Conservation (phyloP, 2,888 invertebrate genomes). For the Tipula helvola region DNA sequence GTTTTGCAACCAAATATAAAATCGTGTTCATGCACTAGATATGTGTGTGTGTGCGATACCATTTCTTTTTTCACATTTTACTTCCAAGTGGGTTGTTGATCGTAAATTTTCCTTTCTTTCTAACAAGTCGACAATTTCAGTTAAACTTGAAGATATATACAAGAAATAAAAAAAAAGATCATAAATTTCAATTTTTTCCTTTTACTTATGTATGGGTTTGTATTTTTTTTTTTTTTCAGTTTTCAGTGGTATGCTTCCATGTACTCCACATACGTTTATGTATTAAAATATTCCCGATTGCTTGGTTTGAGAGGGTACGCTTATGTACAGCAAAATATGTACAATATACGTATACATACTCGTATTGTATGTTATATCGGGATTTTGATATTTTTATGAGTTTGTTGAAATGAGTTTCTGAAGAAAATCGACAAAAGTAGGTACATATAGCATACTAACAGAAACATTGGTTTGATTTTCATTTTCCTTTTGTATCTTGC, state of each 20-base stretch:
- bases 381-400: background rate
- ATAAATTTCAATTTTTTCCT: background rate
- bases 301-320: background rate
- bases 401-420: background rate
- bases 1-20: too few species aligned
- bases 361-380: background rate
- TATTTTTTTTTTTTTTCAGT: background rate
- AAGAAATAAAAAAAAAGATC: background rate
- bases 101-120: background rate
- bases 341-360: too few species aligned
- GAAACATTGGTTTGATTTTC: background rate
- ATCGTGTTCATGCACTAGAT: background rate
- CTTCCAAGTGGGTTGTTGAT: background rate
- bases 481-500: background rate
- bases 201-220: background rate
- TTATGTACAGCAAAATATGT: background rate
- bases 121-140: background rate
- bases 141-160: background rate
- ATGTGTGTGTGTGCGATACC: background rate
- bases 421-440: background rate
- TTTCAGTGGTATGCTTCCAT: background rate
- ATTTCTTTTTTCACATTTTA: background rate
- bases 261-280: background rate
- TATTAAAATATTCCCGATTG: background rate
- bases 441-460: background rate